Evolutionary conservation across 2,888 invertebrate species (phyloP), one percentile per base, ranked within the genome.

Genomic region (Branchellion lobata): DNA sequence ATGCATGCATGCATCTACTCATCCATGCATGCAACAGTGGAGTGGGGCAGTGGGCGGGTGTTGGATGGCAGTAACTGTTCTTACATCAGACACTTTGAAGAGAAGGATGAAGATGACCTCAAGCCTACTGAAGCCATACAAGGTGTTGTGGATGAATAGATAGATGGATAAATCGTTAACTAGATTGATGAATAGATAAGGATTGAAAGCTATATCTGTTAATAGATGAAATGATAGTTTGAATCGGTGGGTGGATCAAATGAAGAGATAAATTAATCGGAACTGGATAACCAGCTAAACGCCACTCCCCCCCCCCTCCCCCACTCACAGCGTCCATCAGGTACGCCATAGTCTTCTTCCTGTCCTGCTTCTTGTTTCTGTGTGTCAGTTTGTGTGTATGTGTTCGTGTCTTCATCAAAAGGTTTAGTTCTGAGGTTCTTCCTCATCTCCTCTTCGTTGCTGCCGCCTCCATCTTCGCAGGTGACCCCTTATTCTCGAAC

Each of bases 91-190:
- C 61, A 57, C 24, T 57, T 57, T 3, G n/a, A 57, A 57, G 21
- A n/a, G 14, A 57, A 57, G 21, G 14, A 18, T n/a, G n/a, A 8
- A 5, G 24, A 57, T 24, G 61, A 57, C 3, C 61, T 57, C n/a
- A 57, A 57, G 61, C 61, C 61, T 57, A 57, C 61, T n/a, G 61
- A 57, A n/a, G 21, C 61, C 21, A 57, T 57, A 24, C 24, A 14
- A 57, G 61, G 61, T 57, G 21, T 8, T 47, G 8, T 47, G 18
- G 18, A 47, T n/a, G n/a, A n/a, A n/a, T n/a, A n/a, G n/a, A n/a
- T n/a, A n/a, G n/a, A n/a, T n/a, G n/a, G n/a, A n/a, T n/a, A n/a
- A n/a, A n/a, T n/a, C n/a, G n/a, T n/a, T n/a, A n/a, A n/a, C n/a
- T n/a, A n/a, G n/a, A n/a, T n/a, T n/a, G n/a, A n/a, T n/a, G n/a